Conservation (phyloP, 2,888 invertebrate genomes). For the Leucania comma region DNA sequence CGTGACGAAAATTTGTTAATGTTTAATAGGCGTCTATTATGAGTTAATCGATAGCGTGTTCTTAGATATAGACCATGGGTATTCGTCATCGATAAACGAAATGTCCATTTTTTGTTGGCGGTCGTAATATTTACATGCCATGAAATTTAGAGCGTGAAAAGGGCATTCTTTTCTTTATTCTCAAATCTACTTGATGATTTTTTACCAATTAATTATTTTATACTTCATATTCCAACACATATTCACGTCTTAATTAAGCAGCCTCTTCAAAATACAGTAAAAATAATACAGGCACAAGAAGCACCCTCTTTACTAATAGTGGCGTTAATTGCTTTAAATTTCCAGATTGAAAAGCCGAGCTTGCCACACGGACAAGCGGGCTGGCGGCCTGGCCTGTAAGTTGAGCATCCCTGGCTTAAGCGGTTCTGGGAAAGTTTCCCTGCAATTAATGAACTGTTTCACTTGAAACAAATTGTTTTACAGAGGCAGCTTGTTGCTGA, state of each 20-base stretch:
- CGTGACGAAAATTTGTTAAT: constrained; percentile 40
- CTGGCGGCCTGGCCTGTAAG: constrained; percentile 14
- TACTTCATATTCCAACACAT: too few relatives aligned
- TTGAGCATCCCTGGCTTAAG: constrained; percentile 40
- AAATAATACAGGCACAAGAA: constrained; percentile 21
- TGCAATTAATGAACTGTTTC: constrained; percentile 33
- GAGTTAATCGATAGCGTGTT: constrained; percentile 29
- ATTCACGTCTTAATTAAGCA: background rate
- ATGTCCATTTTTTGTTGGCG: background rate
- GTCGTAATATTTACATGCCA: background rate
- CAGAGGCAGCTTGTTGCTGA: constrained; percentile 4
- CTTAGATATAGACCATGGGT: constrained; percentile 7
- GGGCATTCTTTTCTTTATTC: background rate
- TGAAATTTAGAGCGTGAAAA: constrained; percentile 5
- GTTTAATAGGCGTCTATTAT: constrained; percentile 38
- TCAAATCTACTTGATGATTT: constrained; percentile 8
- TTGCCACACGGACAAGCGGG: constrained; percentile 27
- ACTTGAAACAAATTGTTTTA: constrained; percentile 38
- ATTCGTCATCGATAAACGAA: constrained; percentile 3
- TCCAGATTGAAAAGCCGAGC: constrained; percentile 30
- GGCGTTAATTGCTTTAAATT: constrained; percentile 40
- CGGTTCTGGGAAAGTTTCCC: constrained; percentile 27
- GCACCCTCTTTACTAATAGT: constrained; percentile 28
- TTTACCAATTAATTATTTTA: background rate
- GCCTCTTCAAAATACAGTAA: background rate